phyloP scores from a whole-genome alignment of 1,140 invertebrate genomes.

The Galleria mellonella region DNA sequence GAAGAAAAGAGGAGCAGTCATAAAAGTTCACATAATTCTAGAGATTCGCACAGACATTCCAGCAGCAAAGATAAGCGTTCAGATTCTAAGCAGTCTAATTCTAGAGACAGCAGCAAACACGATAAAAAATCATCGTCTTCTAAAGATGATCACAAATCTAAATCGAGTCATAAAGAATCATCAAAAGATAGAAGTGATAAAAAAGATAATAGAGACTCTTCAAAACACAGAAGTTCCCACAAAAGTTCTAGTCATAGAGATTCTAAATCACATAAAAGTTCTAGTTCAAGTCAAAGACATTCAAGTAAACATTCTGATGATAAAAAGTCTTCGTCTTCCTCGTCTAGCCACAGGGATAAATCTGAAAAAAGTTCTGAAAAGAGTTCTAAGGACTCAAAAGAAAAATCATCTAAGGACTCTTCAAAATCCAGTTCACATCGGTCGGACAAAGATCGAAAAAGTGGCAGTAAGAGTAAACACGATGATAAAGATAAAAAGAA shows the following conservation, averaged over 20 bases:
- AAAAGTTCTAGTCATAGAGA: conserved; percentile 51
- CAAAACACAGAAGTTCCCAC: conserved; percentile 52
- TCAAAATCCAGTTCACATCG: conserved; percentile 43
- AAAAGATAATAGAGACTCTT: conserved; percentile 58
- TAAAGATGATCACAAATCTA: conserved; percentile 61
- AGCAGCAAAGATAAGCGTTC: conserved; percentile 65
- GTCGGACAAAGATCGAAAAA: conserved; percentile 67
- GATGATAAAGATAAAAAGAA: conserved; percentile 67
- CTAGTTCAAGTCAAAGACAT: conserved; percentile 55
- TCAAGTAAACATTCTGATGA: conserved; percentile 58
- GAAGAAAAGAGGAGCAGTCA: conserved; percentile 53
- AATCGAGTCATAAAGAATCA: conserved; percentile 57
- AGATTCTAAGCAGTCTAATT: conserved; percentile 60
- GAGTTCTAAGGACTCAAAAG: conserved; percentile 40
- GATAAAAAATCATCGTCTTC: conserved; percentile 44
- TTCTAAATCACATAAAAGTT: conserved; percentile 59
- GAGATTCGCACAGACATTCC: conserved; percentile 55
- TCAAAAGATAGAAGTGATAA: conserved; percentile 58
- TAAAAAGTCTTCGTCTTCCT: conserved; percentile 32
- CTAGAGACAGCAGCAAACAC: conserved; percentile 50
- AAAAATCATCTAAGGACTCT: conserved; percentile 57
- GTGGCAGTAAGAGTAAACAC: conserved; percentile 46
- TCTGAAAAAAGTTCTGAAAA: conserved; percentile 46
- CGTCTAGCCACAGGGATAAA: conserved; percentile 45
- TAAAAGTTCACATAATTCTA: conserved; percentile 58